Evolutionary conservation across 1,140 invertebrate species (phyloP).

Genomic region (Tribolium castaneum): DNA sequence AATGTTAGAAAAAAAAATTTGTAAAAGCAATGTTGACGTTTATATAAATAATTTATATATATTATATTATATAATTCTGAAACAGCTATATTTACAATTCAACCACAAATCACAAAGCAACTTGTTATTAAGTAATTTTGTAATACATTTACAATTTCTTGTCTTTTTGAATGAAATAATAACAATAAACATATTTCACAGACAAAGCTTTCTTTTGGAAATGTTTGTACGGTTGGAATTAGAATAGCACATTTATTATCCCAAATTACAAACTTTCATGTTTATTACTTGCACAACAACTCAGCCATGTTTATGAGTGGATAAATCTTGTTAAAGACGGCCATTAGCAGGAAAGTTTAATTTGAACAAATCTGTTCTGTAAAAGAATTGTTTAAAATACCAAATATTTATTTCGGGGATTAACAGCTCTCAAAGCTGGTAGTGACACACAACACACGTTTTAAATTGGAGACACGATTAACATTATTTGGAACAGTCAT

Average conservation of each 20-base stretch:
- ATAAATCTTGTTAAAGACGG: not conserved
- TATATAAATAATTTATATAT: no score
- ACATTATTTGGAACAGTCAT: not conserved
- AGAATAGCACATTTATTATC: not conserved
- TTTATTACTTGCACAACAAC: not conserved
- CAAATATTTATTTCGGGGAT: not conserved
- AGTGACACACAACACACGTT: not conserved
- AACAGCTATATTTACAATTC: no score
- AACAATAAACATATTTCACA: not conserved
- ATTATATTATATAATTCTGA: no score
- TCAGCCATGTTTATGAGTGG: not conserved
- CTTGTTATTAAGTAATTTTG: not conserved
- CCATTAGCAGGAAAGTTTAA: not conserved
- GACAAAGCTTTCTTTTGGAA: not conserved
- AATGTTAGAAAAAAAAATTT: no score
- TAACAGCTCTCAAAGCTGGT: not conserved
- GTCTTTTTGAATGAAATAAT: not conserved
- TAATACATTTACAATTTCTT: no score
- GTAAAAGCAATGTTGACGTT: no score
- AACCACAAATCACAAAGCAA: no score
- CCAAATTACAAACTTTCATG: not conserved
- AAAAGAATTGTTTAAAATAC: no score
- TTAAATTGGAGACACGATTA: not conserved
- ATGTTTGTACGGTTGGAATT: not conserved
- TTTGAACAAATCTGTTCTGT: no score